phyloP scores from a whole-genome alignment of 2,888 invertebrate species.

The Stramonita haemastoma region DNA sequence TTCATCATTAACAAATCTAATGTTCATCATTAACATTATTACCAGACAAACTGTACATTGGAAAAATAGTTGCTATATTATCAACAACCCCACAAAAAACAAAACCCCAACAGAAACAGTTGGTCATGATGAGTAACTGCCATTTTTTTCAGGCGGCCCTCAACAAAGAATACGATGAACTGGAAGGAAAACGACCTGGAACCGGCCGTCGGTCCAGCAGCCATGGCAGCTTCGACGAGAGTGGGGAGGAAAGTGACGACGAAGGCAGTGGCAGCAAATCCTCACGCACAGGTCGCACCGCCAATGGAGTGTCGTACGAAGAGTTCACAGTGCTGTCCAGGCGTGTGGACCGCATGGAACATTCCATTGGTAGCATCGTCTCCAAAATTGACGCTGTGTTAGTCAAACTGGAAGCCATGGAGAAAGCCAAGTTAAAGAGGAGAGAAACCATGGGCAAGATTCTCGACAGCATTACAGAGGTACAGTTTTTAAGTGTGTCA shows the following conservation, averaged over 20 bases:
- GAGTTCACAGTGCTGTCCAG: constrained; percentile 79
- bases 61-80: too few relatives aligned
- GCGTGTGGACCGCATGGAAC: constrained; percentile 80
- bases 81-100: too few relatives aligned
- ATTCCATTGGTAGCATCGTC: constrained; percentile 79
- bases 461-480: constrained; percentile 78
- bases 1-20: too few relatives aligned
- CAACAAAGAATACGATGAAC: constrained; percentile 72
- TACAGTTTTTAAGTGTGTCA: constrained; percentile 49
- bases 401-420: constrained; percentile 79
- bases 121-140: neutral
- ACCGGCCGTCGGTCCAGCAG: constrained; percentile 67
- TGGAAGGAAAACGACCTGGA: constrained; percentile 68
- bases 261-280: constrained; percentile 75
- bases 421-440: constrained; percentile 78
- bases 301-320: constrained; percentile 76
- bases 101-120: neutral
- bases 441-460: constrained; percentile 79
- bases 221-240: constrained; percentile 68
- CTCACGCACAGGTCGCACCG: constrained; percentile 66
- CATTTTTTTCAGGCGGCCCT: constrained; percentile 62
- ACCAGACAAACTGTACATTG: too few relatives aligned
- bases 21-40: too few relatives aligned
- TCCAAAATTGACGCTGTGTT: constrained; percentile 80
- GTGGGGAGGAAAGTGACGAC: constrained; percentile 74